Evolutionary conservation across 2,888 invertebrate species (phyloP).

Genomic region (Perithous albicinctus): DNA sequence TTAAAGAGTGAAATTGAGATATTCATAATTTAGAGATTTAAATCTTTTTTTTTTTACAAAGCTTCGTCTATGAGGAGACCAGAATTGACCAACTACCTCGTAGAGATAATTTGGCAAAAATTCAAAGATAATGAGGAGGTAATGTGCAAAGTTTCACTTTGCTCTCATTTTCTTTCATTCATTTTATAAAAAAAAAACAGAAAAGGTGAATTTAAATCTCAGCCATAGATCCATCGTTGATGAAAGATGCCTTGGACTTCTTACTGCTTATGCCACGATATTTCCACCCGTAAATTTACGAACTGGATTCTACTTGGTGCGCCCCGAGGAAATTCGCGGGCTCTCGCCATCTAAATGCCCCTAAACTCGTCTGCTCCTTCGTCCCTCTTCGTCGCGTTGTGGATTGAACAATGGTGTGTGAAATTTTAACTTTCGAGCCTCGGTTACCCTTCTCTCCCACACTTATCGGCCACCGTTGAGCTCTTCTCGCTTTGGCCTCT

Average conservation of each 20-base stretch:
- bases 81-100: too few relatives aligned
- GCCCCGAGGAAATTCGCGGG: conserved; percentile 46
- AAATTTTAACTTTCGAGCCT: conserved; percentile 83
- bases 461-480: conserved; percentile 27
- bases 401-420: conserved; percentile 83
- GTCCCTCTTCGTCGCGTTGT: conserved; percentile 59
- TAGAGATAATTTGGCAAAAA: too few relatives aligned
- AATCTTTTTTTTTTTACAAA: too few relatives aligned
- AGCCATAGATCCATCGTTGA: neutral
- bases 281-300: conserved; percentile 78
- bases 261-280: conserved; percentile 65
- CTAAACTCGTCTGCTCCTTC: conserved; percentile 81
- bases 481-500: conserved; percentile 42
- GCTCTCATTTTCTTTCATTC: neutral
- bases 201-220: neutral
- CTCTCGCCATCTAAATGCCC: conserved; percentile 80
- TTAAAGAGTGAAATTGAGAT: neutral
- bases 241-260: conserved; percentile 50
- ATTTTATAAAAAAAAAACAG: neutral
- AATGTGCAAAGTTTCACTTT: too few relatives aligned
- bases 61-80: too few relatives aligned
- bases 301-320: conserved; percentile 62
- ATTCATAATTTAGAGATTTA: too few relatives aligned
- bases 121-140: too few relatives aligned
- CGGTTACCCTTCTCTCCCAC: conserved; percentile 43